A percentile compares a stretch with the other conserved stretches of the same genome.
Evolutionary conservation across 2,888 invertebrate genomes (phyloP).

Genomic region (Campoplex nolae): DNA sequence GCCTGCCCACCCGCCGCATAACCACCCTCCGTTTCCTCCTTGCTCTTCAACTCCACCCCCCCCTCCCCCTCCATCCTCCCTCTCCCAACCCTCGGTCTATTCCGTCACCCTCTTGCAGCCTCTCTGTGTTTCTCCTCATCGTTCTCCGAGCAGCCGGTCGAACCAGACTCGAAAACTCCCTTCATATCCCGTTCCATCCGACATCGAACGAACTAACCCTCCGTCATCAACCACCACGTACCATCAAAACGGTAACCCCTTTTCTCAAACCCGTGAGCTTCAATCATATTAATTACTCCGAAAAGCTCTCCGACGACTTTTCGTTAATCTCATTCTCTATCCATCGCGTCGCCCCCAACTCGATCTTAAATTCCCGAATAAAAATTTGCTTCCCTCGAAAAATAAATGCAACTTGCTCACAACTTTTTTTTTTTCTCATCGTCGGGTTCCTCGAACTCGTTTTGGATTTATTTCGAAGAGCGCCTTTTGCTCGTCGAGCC

Average conservation of each 20-base stretch:
- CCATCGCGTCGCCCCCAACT: background rate
- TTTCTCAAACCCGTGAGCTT: conserved; percentile 69
- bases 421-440: background rate
- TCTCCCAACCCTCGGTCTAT: conserved; percentile 30
- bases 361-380: background rate
- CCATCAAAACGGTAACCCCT: conserved; percentile 50
- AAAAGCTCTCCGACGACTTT: conserved; percentile 57
- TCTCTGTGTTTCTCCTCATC: conserved; percentile 27
- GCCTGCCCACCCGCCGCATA: conserved; percentile 69
- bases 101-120: conserved; percentile 38
- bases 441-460: background rate
- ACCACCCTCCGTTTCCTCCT: conserved; percentile 45
- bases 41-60: conserved; percentile 38
- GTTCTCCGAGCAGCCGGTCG: conserved; percentile 43
- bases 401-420: background rate
- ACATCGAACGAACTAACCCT: conserved; percentile 59
- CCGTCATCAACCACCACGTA: conserved; percentile 62
- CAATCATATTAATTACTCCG: conserved; percentile 81
- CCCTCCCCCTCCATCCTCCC: background rate
- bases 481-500: too few relatives aligned
- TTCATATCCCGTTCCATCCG: conserved; percentile 62
- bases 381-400: background rate
- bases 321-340: background rate
- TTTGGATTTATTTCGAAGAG: background rate
- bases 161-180: conserved; percentile 61